Evolutionary conservation across 2,113 vertebrate genomes (phyloP), one percentile per base, ranked within the genome.

Genomic region (Natator depressus): DNA sequence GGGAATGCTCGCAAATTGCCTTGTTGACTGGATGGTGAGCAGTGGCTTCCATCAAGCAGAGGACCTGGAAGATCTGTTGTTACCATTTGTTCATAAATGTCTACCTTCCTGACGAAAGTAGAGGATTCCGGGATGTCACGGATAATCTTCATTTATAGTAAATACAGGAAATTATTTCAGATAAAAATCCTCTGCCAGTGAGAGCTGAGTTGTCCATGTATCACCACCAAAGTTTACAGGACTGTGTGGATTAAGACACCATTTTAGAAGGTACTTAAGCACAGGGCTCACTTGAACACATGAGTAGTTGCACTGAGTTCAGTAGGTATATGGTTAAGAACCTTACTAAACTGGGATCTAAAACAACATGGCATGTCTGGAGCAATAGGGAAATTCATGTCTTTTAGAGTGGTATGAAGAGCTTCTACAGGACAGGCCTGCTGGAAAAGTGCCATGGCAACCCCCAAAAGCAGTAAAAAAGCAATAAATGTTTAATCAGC

Each of bases 41-140:
- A 75, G 54, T 24, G 80, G 87, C 69, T 65, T 53, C 51, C 89
- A 42, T 59, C 76, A 50, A 76, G 53, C 86, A 51, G 38, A 93
- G 82, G 79, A 93, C 57, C 88, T 89, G 57, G 62, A 17, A 93
- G 35, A 19, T 90, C 8, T 79, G 14, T 5, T 24, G 65, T 84
- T 0, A 0, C 38, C 72, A 24, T 76, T 75, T 76, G 78, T 88
- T 65, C 69, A 89, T 54, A 69, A 46, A 31, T 25, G 9, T 65
- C n/a, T 3, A 84, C 86, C 57, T 82, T 88, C 87, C 92, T 94
- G 88, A 80, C 17, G 91, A 95, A 78, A 46, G 10, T 75, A 72
- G 7, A 91, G 25, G 16, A 87, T 49, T 11, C 20, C 87, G 69
- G 92, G 53, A 80, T 69, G 65, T 88, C 69, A 82, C 62, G 55